Conservation (phyloP, 2,113 vertebrate genomes). For the Psittacara wagleri region DNA sequence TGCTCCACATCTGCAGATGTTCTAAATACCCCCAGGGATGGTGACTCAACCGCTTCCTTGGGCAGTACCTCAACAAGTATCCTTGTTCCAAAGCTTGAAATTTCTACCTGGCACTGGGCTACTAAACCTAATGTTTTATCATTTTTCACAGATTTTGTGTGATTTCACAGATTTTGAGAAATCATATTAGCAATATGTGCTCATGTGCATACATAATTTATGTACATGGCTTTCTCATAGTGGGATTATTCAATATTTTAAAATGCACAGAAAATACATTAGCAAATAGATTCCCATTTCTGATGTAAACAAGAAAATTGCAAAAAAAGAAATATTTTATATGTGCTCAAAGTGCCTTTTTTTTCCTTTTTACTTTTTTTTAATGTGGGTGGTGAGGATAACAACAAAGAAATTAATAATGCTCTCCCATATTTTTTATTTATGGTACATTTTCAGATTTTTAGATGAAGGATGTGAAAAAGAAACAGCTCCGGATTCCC, state of each 20-base stretch:
- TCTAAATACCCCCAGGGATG: not conserved
- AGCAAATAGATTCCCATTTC: not conserved
- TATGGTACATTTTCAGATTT: not conserved
- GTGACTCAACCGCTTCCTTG: not conserved
- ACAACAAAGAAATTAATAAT: not conserved
- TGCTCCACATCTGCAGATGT: not conserved
- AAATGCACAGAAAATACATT: not conserved
- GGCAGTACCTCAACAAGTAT: not conserved
- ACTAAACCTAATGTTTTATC: not conserved
- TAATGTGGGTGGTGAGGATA: accelerated
- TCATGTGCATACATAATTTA: not conserved
- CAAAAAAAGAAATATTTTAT: not conserved
- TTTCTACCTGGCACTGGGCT: not conserved
- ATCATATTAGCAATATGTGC: not conserved
- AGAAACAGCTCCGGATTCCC: not conserved
- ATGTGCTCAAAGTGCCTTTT: not conserved
- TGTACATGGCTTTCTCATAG: not conserved
- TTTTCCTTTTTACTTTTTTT: too few relatives aligned
- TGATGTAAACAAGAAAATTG: not conserved
- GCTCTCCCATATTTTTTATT: not conserved
- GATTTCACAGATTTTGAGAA: not conserved
- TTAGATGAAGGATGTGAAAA: not conserved
- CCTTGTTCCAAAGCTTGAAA: not conserved
- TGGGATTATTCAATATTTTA: not conserved
- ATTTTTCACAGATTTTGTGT: not conserved